Percentiles rank a stretch among this genome's conserved stretches.
These are phyloP conservation scores for Orestias chungarensis DNA, from an alignment of 2,797 vertebrate species.

Conservation along the genomic window DNA sequence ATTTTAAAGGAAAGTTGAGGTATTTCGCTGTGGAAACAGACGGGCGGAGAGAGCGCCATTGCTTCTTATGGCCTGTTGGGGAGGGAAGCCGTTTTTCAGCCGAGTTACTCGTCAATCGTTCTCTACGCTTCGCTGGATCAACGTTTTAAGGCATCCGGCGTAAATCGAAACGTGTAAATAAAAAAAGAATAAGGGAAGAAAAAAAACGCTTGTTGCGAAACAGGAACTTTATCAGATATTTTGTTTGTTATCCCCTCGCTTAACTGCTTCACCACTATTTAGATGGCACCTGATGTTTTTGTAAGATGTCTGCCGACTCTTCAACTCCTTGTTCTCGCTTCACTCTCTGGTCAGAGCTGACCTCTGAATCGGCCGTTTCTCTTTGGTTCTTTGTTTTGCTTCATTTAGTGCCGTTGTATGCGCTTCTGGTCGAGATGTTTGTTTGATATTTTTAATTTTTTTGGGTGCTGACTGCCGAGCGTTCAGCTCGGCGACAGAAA, in stretches of 20 bases:
- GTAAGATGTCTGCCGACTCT: slow-evolving; percentile 52
- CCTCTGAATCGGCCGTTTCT: slow-evolving; percentile 38
- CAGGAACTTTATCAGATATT: slow-evolving; percentile 62
- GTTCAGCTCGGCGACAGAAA: slow-evolving; percentile 32
- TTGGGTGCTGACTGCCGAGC: slow-evolving; percentile 60
- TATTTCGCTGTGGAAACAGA: slow-evolving; percentile 63
- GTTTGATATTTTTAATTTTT: slow-evolving; percentile 52
- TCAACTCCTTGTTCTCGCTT: slow-evolving; percentile 67
- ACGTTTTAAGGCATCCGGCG: slow-evolving; percentile 62
- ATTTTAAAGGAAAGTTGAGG: slow-evolving; percentile 57
- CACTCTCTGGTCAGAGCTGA: slow-evolving; percentile 55
- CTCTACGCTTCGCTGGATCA: slow-evolving; percentile 67
- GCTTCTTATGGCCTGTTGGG: slow-evolving; percentile 59
- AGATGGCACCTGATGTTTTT: slow-evolving; percentile 58
- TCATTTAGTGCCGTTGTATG: slow-evolving; percentile 28
- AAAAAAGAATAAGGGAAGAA: slow-evolving; percentile 5
- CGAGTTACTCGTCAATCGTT: slow-evolving; percentile 72
- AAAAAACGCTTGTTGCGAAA: slow-evolving; percentile 38
- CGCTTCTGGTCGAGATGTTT: slow-evolving; percentile 38
- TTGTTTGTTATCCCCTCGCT: slow-evolving; percentile 65
- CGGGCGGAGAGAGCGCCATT: slow-evolving; percentile 57
- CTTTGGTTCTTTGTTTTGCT: slow-evolving; percentile 38
- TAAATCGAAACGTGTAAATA: slow-evolving; percentile 61
- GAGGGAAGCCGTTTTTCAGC: slow-evolving; percentile 66
- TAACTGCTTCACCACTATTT: slow-evolving; percentile 71